Evolutionary conservation across 2,113 vertebrate species (phyloP).

Genomic region (Osmerus mordax): DNA sequence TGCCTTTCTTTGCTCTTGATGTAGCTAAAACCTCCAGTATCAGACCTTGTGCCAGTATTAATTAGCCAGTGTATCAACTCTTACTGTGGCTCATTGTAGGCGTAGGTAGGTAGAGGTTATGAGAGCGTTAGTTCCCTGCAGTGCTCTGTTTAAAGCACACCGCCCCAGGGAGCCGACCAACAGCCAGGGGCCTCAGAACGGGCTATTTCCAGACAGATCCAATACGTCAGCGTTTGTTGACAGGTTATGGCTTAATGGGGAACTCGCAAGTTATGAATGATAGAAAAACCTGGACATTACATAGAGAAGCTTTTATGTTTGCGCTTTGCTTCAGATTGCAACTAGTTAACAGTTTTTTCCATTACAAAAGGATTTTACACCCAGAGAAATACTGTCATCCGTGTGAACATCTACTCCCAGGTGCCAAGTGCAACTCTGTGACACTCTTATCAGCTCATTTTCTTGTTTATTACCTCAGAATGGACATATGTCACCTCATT

Average conservation of each 20-base stretch:
- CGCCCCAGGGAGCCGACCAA: neutral
- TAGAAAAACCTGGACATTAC: neutral
- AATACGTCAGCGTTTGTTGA: neutral
- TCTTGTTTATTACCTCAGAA: neutral
- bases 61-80: neutral
- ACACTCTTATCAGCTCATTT: constrained; percentile 14
- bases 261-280: neutral
- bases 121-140: neutral
- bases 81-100: neutral
- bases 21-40: neutral
- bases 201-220: constrained; percentile 18
- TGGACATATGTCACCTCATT: too few relatives aligned
- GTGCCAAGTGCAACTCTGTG: neutral
- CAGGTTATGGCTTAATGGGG: neutral
- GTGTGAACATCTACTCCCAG: neutral
- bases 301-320: too few relatives aligned
- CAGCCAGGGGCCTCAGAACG: neutral
- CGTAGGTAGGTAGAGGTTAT: constrained; percentile 6
- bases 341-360: too few relatives aligned
- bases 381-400: too few relatives aligned
- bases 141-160: constrained; percentile 6
- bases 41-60: neutral
- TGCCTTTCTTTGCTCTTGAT: neutral
- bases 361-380: too few relatives aligned
- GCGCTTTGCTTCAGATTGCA: too few relatives aligned